Evolutionary conservation across 2,797 vertebrate genomes (phyloP), one percentile per base, ranked within the genome.

Genomic region (Brachymystax lenok): DNA sequence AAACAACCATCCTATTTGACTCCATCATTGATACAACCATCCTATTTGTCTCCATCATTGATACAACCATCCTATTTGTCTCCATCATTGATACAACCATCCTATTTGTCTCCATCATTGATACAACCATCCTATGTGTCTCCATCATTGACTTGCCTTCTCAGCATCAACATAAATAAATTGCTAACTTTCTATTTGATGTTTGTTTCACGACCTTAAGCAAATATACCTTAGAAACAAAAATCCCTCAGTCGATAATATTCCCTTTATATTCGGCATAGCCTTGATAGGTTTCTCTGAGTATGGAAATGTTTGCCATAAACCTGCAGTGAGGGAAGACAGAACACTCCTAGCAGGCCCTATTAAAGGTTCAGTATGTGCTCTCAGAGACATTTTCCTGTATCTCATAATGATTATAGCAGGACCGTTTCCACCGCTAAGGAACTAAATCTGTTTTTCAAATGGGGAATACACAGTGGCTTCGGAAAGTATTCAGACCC

Each of bases 361-460:
- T 87, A 86, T 88, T 80, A 85, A 84, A n/a, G 30, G 87, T 77
- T 73, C 79, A 78, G 82, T 87, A 88, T 87, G 87, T 91, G 91
- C 90, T 92, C 83, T 80, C 81, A 71, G 28, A 88, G 83, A 89
- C 86, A 80, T 91, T 90, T 87, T 80, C 79, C 80, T 87, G 84
- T 75, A 82, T 77, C 85, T 86, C 52, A 8, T 93, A 88, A 93
- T 92, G 90, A 87, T 87, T 90, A 84, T 85, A 91, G 80, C 91
- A 90, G 89, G 85, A 80, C 84, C 81, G 86, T 92, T 88, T 88
- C 85, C 91, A 92, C 86, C 83, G 72, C 77, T 76, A 77, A 80
- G 77, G 78, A 78, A 80, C 79, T 84, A 77, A 73, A 70, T 46
- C 71, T 81, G 61, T 75, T 54, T 78, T 67, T 79, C 17, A 89